Conservation (phyloP, 2,113 vertebrate species). For the Neogale vison region DNA sequence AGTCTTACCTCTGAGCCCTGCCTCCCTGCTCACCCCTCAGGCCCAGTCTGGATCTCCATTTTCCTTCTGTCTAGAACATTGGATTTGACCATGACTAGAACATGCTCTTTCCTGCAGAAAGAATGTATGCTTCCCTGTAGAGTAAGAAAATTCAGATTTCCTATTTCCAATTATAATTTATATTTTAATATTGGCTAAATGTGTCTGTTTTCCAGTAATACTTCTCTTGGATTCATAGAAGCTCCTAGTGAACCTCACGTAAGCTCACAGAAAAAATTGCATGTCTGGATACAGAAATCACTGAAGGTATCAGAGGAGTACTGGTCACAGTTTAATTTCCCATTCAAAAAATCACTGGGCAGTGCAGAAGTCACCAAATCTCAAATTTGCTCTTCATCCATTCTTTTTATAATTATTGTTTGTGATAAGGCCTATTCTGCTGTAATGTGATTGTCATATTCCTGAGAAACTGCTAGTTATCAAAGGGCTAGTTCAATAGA, state of each 20-base stretch:
- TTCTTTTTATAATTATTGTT: not conserved
- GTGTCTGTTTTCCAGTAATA: not conserved
- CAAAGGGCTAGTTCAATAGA: not conserved
- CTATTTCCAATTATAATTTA: not conserved
- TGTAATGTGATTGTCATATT: not conserved
- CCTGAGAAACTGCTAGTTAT: not conserved
- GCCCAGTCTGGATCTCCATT: accelerated
- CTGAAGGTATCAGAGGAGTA: accelerated
- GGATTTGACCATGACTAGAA: not conserved
- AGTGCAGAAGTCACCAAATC: not conserved
- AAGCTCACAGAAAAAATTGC: not conserved
- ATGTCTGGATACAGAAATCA: not conserved
- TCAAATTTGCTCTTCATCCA: not conserved
- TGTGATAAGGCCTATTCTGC: not conserved
- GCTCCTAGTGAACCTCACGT: not conserved
- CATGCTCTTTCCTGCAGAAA: not conserved
- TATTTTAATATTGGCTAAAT: not conserved
- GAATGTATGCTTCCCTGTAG: not conserved
- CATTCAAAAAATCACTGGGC: not conserved
- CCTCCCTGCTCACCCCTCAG: accelerated
- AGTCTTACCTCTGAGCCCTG: not conserved
- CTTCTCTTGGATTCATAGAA: not conserved
- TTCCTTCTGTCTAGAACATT: not conserved
- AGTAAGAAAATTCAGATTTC: not conserved
- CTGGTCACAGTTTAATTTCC: accelerated